Conservation (phyloP, 37 sponge, comb jelly and placozoan species). For the Amphimedon queenslandica region DNA sequence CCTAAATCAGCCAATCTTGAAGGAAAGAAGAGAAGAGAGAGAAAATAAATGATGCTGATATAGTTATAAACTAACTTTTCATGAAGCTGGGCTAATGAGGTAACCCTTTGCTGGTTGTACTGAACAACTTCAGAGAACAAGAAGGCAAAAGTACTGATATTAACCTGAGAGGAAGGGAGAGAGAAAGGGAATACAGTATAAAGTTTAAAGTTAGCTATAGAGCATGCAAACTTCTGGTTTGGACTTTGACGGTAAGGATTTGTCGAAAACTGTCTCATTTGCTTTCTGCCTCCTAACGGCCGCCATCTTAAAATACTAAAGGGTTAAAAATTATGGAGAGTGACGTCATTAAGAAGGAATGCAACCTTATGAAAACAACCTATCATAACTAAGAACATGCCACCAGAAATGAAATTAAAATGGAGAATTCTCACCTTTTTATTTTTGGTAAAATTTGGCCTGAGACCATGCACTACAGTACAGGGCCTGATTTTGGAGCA, state of each 20-base stretch:
- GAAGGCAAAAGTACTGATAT: conserved; percentile 86
- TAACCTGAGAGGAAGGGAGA: conserved; percentile 52
- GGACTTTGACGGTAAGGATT: conserved; percentile 39
- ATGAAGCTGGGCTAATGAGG: conserved; percentile 81
- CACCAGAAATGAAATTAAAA: no score
- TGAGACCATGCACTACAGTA: no score
- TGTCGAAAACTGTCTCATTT: conserved; percentile 46
- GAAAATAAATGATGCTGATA: not conserved
- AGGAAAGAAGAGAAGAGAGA: no score
- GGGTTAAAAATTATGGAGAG: not conserved
- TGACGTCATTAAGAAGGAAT: not conserved
- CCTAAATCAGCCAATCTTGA: conserved; percentile 83
- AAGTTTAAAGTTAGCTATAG: no score
- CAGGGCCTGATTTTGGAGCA: no score
- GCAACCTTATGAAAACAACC: no score
- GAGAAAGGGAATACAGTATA: no score
- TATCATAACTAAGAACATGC: no score
- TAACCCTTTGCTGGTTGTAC: conserved; percentile 81
- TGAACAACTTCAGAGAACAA: conserved; percentile 95
- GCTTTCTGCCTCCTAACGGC: conserved; percentile 9
- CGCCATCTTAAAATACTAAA: not conserved
- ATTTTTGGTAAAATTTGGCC: no score
- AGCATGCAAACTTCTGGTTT: conserved; percentile 73
- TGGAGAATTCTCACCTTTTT: no score
- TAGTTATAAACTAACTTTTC: conserved; percentile 62